Evolutionary conservation across 2,797 vertebrate genomes (phyloP).

Genomic region (Myioborus melanocephalus): DNA sequence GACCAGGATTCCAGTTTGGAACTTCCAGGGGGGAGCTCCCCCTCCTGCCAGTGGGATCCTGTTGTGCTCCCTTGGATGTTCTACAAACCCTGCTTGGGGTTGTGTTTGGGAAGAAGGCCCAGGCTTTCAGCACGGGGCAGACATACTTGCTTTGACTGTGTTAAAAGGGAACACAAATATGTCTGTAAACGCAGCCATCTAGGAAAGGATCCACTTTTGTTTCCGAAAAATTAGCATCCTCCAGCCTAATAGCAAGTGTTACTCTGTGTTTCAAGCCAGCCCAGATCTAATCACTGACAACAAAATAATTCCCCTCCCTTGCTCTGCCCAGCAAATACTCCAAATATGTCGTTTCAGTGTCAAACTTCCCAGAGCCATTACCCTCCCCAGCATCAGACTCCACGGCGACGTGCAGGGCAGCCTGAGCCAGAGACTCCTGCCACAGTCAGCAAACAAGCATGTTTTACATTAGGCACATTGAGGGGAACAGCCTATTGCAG

Average conservation of each 20-base stretch:
- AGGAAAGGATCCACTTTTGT: slow-evolving; percentile 42
- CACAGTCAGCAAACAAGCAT: slow-evolving; percentile 32
- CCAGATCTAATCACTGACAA: neutral
- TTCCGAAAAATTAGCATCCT: neutral
- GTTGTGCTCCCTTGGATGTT: neutral
- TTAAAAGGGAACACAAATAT: neutral
- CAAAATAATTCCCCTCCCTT: neutral
- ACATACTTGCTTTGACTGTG: neutral
- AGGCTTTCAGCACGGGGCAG: neutral
- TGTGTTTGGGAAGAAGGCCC: neutral
- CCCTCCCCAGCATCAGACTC: slow-evolving; percentile 42
- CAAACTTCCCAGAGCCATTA: slow-evolving; percentile 7
- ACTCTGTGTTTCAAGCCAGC: neutral
- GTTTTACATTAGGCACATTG: slow-evolving; percentile 53
- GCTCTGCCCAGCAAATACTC: neutral
- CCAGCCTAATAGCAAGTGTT: neutral
- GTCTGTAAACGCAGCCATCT: neutral
- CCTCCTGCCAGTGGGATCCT: neutral
- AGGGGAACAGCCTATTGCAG: neutral
- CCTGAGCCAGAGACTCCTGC: slow-evolving; percentile 43
- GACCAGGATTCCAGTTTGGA: neutral
- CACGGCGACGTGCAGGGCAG: slow-evolving; percentile 38
- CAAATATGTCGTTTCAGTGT: neutral
- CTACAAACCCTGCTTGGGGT: neutral
- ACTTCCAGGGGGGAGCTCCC: neutral